A percentile compares a stretch with the other conserved stretches of the same genome.
phyloP scores from a whole-genome alignment of 2,888 invertebrate species.

The Pandemis corylana region DNA sequence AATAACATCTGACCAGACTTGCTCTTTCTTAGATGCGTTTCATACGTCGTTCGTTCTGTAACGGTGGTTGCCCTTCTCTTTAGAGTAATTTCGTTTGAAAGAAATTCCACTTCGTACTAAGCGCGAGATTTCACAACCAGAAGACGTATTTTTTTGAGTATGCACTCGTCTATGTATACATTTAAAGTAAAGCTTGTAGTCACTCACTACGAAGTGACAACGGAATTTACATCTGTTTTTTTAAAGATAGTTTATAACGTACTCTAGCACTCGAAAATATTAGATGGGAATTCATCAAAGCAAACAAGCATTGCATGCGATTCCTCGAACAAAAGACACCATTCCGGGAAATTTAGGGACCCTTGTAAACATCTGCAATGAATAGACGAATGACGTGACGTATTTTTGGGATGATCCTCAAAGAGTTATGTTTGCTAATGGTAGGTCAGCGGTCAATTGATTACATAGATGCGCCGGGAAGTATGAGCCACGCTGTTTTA shows the following conservation, averaged over 20 bases:
- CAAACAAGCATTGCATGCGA: conserved; percentile 12
- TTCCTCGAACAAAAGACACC: conserved; percentile 12
- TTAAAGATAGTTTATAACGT: too few relatives aligned
- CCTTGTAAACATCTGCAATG: conserved; percentile 6
- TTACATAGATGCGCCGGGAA: not conserved
- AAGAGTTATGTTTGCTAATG: not conserved
- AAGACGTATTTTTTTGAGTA: too few relatives aligned
- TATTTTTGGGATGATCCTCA: not conserved
- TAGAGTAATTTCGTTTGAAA: conserved; percentile 2
- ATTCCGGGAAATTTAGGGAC: conserved; percentile 8
- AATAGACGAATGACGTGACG: not conserved
- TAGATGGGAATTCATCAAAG: not conserved
- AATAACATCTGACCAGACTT: conserved; percentile 6
- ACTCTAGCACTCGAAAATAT: not conserved
- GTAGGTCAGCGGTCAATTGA: not conserved
- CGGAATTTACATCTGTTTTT: too few relatives aligned
- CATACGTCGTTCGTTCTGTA: not conserved
- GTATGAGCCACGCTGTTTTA: not conserved
- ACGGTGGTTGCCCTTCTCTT: conserved; percentile 1
- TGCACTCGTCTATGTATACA: too few relatives aligned
- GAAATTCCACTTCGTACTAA: not conserved
- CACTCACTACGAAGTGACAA: too few relatives aligned
- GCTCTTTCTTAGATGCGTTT: not conserved
- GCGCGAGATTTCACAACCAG: too few relatives aligned
- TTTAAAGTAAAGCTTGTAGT: too few relatives aligned